Conservation (phyloP, 1,140 invertebrate species). For the Vanessa atalanta region DNA sequence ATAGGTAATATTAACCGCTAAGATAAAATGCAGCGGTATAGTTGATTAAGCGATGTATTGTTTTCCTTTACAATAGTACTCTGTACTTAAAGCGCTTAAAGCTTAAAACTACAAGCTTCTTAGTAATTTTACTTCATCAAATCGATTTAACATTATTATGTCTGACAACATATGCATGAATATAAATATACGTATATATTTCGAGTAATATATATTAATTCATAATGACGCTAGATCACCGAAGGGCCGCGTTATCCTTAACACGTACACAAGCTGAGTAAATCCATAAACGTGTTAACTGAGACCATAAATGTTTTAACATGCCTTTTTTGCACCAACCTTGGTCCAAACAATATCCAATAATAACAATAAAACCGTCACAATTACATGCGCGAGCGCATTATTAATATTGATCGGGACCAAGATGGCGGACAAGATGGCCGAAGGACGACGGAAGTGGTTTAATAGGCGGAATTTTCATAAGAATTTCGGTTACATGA, state of each 20-base stretch:
- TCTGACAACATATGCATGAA: too few relatives aligned
- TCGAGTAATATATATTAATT: too few relatives aligned
- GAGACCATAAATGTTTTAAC: slow-evolving; percentile 51
- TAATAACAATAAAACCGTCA: slow-evolving; percentile 73
- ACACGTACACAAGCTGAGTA: slow-evolving; percentile 47
- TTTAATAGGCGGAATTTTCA: slow-evolving; percentile 47
- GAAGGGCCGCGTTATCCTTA: slow-evolving; percentile 48
- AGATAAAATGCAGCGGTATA: too few relatives aligned
- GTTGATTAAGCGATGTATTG: too few relatives aligned
- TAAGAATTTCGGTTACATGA: slow-evolving; percentile 39
- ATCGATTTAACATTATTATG: too few relatives aligned
- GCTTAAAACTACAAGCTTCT: too few relatives aligned
- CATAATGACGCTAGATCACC: slow-evolving; percentile 18
- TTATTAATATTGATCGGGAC: slow-evolving; percentile 60
- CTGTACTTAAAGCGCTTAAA: too few relatives aligned
- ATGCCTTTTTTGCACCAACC: slow-evolving; percentile 60
- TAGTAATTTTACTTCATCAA: too few relatives aligned
- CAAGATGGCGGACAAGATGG: slow-evolving; percentile 60
- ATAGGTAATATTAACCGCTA: too few relatives aligned
- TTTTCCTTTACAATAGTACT: too few relatives aligned
- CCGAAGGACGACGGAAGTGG: slow-evolving; percentile 60
- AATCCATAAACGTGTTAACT: slow-evolving; percentile 48
- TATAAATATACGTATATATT: too few relatives aligned
- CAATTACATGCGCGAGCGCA: slow-evolving; percentile 61
- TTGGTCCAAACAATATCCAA: slow-evolving; percentile 72